phyloP scores from a whole-genome alignment of 2,113 vertebrate species.

The Tringa solitaria region DNA sequence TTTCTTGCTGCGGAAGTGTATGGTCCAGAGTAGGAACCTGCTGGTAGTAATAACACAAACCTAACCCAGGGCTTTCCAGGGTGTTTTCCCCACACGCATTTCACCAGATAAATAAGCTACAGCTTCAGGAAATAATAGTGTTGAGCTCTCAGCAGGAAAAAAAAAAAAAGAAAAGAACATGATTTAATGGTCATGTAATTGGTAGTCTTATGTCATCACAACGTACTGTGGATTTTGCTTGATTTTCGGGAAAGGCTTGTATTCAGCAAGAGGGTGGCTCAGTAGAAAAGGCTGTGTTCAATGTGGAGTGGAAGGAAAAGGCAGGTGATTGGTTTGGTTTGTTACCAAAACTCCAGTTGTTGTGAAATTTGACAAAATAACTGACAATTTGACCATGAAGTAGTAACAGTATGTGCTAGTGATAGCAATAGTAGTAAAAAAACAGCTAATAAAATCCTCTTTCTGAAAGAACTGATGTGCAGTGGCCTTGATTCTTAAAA shows the following conservation, averaged over 20 bases:
- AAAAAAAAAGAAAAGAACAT: background rate
- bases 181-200: background rate
- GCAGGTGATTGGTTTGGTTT: background rate
- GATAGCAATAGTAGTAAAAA: background rate
- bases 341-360: background rate
- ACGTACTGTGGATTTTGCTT: background rate
- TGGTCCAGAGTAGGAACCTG: background rate
- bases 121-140: background rate
- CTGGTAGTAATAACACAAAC: background rate
- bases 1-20: background rate
- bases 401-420: background rate
- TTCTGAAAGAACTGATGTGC: background rate
- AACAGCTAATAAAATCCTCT: background rate
- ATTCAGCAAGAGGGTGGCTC: background rate
- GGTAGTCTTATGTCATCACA: background rate
- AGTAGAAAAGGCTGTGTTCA: background rate
- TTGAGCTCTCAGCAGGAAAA: background rate
- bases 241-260: background rate
- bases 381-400: background rate
- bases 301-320: background rate
- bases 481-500: background rate
- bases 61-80: background rate
- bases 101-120: background rate
- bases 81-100: background rate
- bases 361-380: background rate